Conservation (phyloP, 1,140 invertebrate species). For the Drosophila watanabei region DNA sequence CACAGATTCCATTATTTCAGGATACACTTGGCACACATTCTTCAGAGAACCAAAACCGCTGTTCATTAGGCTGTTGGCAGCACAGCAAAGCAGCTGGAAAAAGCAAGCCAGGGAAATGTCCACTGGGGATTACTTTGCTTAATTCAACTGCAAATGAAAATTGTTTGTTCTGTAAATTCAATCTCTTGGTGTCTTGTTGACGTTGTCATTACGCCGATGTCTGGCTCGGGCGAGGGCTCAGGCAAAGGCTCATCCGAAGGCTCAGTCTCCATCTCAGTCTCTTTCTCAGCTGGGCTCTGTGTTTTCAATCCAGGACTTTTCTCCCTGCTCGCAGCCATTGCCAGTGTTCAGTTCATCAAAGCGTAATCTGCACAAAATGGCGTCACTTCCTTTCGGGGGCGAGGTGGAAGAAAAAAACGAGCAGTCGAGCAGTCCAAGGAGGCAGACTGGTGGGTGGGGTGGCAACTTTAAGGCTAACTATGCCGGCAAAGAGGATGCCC, state of each 20-base stretch:
- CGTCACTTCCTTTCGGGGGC: slow-evolving; percentile 65
- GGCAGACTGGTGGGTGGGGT: slow-evolving; percentile 27
- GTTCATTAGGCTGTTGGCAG: slow-evolving; percentile 37
- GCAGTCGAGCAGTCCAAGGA: slow-evolving; percentile 26
- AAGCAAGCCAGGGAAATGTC: slow-evolving; percentile 40
- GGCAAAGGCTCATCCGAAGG: neutral
- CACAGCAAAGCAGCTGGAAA: neutral
- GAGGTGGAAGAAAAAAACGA: slow-evolving; percentile 1
- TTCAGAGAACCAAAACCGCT: slow-evolving; percentile 26
- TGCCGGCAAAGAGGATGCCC: slow-evolving; percentile 36
- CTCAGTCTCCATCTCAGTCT: neutral
- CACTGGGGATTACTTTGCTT: slow-evolving; percentile 81
- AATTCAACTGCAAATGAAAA: slow-evolving; percentile 84
- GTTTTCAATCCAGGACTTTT: slow-evolving; percentile 17
- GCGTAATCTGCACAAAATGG: slow-evolving; percentile 83
- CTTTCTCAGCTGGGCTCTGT: neutral
- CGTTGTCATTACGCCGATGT: slow-evolving; percentile 67
- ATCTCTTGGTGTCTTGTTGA: slow-evolving; percentile 76
- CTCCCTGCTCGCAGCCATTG: slow-evolving; percentile 6
- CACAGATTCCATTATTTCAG: slow-evolving; percentile 6
- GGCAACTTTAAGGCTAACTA: slow-evolving; percentile 78
- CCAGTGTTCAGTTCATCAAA: slow-evolving; percentile 72
- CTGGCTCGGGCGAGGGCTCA: slow-evolving; percentile 2
- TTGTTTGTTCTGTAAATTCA: slow-evolving; percentile 83
- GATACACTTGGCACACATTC: slow-evolving; percentile 6